phyloP scores from a whole-genome alignment of 2,888 invertebrate genomes.

The Arrhopalites spinosus region DNA sequence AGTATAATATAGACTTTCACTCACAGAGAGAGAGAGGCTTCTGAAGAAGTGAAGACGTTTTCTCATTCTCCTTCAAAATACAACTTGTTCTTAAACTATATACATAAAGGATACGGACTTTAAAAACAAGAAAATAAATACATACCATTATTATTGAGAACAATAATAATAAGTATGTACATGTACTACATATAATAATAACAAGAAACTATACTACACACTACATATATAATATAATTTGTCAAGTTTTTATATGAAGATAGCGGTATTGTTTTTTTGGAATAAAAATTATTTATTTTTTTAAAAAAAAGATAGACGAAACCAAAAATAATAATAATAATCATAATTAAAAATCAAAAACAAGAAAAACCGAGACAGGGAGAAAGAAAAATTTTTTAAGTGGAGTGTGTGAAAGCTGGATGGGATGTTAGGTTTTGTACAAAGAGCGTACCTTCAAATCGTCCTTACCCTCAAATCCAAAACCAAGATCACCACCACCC shows the following conservation, averaged over 20 bases:
- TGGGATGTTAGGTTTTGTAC: slow-evolving; percentile 8
- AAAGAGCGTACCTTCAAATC: slow-evolving; percentile 20
- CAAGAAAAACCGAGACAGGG: not conserved
- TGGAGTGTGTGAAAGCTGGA: not conserved
- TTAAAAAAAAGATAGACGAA: too few relatives aligned
- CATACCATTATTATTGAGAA: not conserved
- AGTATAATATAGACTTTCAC: not conserved
- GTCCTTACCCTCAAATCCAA: slow-evolving; percentile 41
- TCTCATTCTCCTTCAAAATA: slow-evolving; percentile 29
- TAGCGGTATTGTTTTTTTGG: too few relatives aligned
- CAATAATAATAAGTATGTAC: not conserved
- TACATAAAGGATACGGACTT: slow-evolving; percentile 14
- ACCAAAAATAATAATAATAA: not conserved
- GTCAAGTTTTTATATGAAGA: too few relatives aligned
- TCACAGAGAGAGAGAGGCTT: slow-evolving; percentile 16
- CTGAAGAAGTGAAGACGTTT: slow-evolving; percentile 16
- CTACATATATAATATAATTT: too few relatives aligned
- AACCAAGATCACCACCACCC: slow-evolving; percentile 40
- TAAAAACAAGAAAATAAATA: slow-evolving; percentile 12
- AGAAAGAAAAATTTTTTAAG: not conserved
- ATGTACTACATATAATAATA: not conserved
- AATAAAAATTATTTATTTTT: too few relatives aligned
- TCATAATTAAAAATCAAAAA: not conserved
- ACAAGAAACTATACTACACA: not conserved
- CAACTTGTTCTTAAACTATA: slow-evolving; percentile 26